Conservation (phyloP, 2,888 invertebrate genomes). For the Drosophila trichaetosa region DNA sequence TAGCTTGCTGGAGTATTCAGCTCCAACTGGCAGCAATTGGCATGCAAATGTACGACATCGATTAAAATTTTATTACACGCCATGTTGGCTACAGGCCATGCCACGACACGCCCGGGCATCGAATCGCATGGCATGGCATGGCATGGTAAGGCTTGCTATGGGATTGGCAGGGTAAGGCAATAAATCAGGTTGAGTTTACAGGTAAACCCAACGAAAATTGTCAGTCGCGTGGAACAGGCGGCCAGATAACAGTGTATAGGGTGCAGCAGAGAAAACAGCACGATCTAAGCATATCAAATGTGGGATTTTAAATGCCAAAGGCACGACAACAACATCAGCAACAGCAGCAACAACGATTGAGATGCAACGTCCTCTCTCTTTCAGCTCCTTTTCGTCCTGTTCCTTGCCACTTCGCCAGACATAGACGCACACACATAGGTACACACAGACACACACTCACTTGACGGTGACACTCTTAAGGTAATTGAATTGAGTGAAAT, state of each 20-base stretch:
- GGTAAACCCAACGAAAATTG: slow-evolving; percentile 79
- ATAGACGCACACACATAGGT: slow-evolving; percentile 48
- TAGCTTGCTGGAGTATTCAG: background rate
- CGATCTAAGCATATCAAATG: slow-evolving; percentile 78
- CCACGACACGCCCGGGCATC: slow-evolving; percentile 47
- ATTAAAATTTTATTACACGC: slow-evolving; percentile 82
- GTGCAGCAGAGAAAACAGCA: slow-evolving; percentile 2
- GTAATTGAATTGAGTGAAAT: slow-evolving; percentile 83
- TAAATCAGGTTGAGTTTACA: slow-evolving; percentile 79
- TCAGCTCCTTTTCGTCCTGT: slow-evolving; percentile 13
- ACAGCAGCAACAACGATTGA: slow-evolving; percentile 40
- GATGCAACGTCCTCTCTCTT: slow-evolving; percentile 21
- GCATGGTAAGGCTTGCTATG: slow-evolving; percentile 10
- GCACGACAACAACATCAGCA: slow-evolving; percentile 45
- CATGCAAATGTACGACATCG: slow-evolving; percentile 82
- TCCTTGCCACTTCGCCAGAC: slow-evolving; percentile 47
- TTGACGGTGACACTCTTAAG: slow-evolving; percentile 81
- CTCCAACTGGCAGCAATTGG: slow-evolving; percentile 62
- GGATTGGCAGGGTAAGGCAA: slow-evolving; percentile 54
- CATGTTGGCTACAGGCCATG: slow-evolving; percentile 64
- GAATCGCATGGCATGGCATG: slow-evolving; percentile 18
- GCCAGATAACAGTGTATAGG: slow-evolving; percentile 29
- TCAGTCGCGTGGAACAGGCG: slow-evolving; percentile 61
- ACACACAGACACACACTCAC: slow-evolving; percentile 45
- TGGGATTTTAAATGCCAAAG: slow-evolving; percentile 80